Evolutionary conservation across 92 coral and sea anemone species (phyloP), one percentile per base, ranked within the genome.

Genomic region (Meandrina meandrites): DNA sequence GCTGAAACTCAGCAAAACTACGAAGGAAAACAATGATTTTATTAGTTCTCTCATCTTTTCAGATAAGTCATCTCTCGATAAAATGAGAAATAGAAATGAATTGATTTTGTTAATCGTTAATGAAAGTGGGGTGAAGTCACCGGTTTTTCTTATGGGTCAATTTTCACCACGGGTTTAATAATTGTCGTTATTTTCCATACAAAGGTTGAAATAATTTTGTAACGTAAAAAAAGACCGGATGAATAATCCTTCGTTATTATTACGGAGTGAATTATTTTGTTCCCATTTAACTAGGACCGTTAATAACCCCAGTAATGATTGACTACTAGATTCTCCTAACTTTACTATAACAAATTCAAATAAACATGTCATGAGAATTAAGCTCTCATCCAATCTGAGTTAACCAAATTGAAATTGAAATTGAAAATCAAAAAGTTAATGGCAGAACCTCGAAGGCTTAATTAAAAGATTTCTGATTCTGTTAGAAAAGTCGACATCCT

Each of bases 71-170:
- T 81, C 28, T 47, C 27, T 53, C 31, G 51, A 53, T 19, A n/a
- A 37, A 17, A 27, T 64, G 3, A 10, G 34, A 32, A n/a, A 24
- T 30, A 22, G 40, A 84, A 72, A n/a, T n/a, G n/a, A n/a, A 5
- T 21, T 35, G 17, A 27, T 34, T 75, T 74, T 54, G 5, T 48
- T 32, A 36, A 73, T 35, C 37, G n/a, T 72, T 40, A 22, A 9
- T 17, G 22, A 15, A 56, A 62, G 24, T 32, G 30, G 60, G 74
- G 88, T 85, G 88, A 85, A 85, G 88, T 76, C 83, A 85, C 82
- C 77, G 48, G 75, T 75, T 45, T n/a, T 47, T n/a, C 30, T 24
- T 7, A 37, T 40, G 81, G 81, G 57, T 51, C 78, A 72, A 16
- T 53, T 32, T 47, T 35, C 79, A 72, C n/a, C 57, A 31, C 68